Percentiles rank a stretch among this genome's conserved stretches.
Conservation (phyloP, 2,797 vertebrate genomes). For the Telmatherina bonti region DNA sequence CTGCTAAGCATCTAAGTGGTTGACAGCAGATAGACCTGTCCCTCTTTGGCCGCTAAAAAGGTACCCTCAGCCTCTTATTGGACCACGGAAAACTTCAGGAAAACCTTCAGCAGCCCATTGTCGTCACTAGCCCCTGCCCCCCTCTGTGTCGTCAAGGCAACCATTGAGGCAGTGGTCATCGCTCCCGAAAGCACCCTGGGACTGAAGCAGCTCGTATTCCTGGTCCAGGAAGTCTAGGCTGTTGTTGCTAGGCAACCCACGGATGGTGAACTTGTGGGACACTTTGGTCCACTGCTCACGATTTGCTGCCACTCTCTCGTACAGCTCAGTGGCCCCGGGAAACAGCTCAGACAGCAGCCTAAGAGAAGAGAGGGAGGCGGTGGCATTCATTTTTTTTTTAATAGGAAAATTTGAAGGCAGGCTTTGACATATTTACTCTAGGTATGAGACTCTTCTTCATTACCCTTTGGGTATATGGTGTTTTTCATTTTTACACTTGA, state of each 20-base stretch:
- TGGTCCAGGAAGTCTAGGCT: conserved; percentile 97
- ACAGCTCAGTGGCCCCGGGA: conserved; percentile 89
- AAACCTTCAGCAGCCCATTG: conserved; percentile 14
- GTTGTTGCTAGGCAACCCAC: conserved; percentile 97
- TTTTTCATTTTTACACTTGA: neutral
- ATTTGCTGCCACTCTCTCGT: conserved; percentile 93
- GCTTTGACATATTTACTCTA: neutral
- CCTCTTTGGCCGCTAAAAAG: conserved; percentile 66
- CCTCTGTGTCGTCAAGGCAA: conserved; percentile 83
- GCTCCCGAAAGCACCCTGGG: conserved; percentile 83
- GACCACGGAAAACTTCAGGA: conserved; percentile 61
- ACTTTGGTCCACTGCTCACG: conserved; percentile 97
- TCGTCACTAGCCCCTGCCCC: conserved; percentile 76
- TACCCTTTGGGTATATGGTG: neutral
- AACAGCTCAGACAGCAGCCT: conserved; percentile 95
- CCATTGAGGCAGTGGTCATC: conserved; percentile 87
- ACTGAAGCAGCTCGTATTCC: conserved; percentile 90
- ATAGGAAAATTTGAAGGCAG: neutral
- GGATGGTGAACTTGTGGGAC: conserved; percentile 97
- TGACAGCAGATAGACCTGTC: conserved; percentile 67
- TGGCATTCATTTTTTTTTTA: neutral
- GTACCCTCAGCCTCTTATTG: conserved; percentile 63
- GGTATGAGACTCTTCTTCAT: neutral
- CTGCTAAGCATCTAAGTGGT: conserved; percentile 68
- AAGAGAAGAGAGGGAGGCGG: conserved; percentile 5